These are phyloP conservation scores for Collichthys lucidus DNA, from an alignment of 2,113 vertebrate species.

Conservation along the genomic window DNA sequence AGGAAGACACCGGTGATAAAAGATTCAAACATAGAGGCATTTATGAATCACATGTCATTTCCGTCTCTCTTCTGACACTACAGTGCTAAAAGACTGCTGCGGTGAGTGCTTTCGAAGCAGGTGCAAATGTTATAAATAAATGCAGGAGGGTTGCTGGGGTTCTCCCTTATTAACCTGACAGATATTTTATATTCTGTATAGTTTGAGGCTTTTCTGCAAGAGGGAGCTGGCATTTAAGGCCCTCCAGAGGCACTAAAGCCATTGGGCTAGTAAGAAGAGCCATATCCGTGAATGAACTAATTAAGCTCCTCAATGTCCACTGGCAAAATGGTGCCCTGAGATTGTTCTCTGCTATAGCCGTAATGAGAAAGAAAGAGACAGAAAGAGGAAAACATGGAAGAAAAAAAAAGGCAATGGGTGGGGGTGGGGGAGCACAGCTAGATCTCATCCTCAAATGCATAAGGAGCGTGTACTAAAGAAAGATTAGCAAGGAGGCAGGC, in stretches of 20 bases:
- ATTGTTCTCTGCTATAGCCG: conserved; percentile 75
- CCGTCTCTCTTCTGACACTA: background rate
- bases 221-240: conserved; percentile 73
- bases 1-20: conserved; percentile 5
- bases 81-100: background rate
- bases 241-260: conserved; percentile 73
- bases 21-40: background rate
- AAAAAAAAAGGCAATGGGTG: background rate
- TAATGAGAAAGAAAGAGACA: conserved; percentile 74
- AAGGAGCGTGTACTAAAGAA: conserved; percentile 39
- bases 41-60: conserved; percentile 17
- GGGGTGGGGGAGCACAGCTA: background rate
- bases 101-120: conserved; percentile 21
- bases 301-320: conserved; percentile 81
- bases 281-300: conserved; percentile 80
- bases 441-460: conserved; percentile 37
- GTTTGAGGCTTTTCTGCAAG: conserved; percentile 65
- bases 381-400: conserved; percentile 33
- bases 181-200: conserved; percentile 72
- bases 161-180: conserved; percentile 69
- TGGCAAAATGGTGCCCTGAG: conserved; percentile 78
- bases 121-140: conserved; percentile 56
- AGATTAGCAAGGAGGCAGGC: conserved; percentile 6
- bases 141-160: conserved; percentile 34
- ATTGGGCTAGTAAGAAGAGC: conserved; percentile 68